Evolutionary conservation across 2,797 vertebrate species (phyloP), one percentile per base, ranked within the genome.

Genomic region (Phoebastria nigripes): DNA sequence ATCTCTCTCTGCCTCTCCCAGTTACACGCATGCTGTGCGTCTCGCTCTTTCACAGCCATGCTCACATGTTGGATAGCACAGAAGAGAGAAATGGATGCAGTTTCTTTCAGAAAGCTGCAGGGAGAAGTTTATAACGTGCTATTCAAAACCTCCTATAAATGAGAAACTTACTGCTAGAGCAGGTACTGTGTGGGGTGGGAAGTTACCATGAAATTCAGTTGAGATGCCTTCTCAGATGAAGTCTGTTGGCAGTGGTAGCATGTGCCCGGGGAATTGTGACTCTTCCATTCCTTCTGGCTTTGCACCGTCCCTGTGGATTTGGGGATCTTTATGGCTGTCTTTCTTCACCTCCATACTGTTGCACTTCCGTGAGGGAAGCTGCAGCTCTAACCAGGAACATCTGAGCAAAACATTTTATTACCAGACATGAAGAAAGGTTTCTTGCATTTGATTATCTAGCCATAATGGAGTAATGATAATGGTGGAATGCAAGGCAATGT

Each of bases 401-500:
- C 73, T 90, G 86, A 92, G 87, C 58, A 80, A 94, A 97, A 91
- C 51, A 33, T 47, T 96, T 90, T 97, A 65, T 94, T 94, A 94
- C 93, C 70, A 82, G 93, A 88, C n/a, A 44, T 28, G 84, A 95
- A 97, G 87, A 97, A 87, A 92, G 74, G 89, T 93, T 96, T 84
- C 56, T 95, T 96, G 90, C 56, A 59, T 95, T 97, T 89, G 93
- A 63, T 93, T 93, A 84, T 97, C 87, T 93, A 95, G 69, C 71
- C 74, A 89, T 94, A 96, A 91, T 74, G 69, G 81, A 47, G 87
- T 93, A 89, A 81, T 96, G 93, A 90, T 89, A 95, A 98, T 22
- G 61, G 97, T 92, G 95, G 97, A 98, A 76, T 96, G 96, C 95
- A 94, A 94, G 71, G 80, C 94, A 33, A 71, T 97, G 93, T 97